phyloP scores from a whole-genome alignment of 2,113 vertebrate species.

The Myotis lucifugus region DNA sequence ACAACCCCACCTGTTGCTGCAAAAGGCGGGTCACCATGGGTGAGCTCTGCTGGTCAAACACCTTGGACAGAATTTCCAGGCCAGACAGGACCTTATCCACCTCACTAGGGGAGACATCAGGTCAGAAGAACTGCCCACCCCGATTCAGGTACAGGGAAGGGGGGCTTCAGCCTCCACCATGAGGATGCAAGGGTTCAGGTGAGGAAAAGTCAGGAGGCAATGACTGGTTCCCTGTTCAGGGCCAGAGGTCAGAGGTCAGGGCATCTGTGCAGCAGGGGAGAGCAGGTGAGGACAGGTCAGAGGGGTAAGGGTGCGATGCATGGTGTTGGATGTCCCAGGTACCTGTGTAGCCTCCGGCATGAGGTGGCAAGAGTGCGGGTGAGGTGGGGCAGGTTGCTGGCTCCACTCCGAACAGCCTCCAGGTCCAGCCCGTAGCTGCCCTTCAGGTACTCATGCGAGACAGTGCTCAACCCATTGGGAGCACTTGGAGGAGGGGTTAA shows the following conservation, averaged over 20 bases:
- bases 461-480: constrained; percentile 91
- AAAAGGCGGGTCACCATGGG: constrained; percentile 94
- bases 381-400: constrained; percentile 92
- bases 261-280: background rate
- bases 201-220: constrained; percentile 17
- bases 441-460: constrained; percentile 97
- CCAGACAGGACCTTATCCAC: constrained; percentile 96
- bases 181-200: background rate
- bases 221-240: background rate
- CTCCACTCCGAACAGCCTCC: constrained; percentile 93
- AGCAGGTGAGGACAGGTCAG: background rate
- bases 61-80: constrained; percentile 96
- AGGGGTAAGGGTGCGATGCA: background rate
- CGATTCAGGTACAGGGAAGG: background rate
- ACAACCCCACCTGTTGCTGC: constrained; percentile 92
- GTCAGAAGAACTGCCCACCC: background rate
- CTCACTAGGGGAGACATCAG: constrained; percentile 85
- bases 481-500: constrained; percentile 76
- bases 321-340: background rate
- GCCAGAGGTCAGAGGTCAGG: background rate
- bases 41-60: constrained; percentile 97
- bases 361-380: constrained; percentile 94
- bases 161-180: background rate
- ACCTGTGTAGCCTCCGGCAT: constrained; percentile 96
- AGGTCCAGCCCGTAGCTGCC: constrained; percentile 96